Conservation (phyloP, 2,888 invertebrate species). For the Acrobasis suavella region DNA sequence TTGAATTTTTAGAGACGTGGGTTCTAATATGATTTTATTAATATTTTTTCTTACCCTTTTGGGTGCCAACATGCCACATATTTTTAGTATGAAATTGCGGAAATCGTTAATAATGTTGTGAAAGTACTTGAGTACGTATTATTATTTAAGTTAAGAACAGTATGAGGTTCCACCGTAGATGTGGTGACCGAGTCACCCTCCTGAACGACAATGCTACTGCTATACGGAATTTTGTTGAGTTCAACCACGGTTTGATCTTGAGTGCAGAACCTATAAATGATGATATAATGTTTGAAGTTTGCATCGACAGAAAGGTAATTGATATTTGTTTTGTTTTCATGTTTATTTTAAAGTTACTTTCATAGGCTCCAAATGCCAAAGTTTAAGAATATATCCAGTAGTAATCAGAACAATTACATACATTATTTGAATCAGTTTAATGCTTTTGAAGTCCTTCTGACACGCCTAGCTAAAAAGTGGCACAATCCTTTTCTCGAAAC, state of each 20-base stretch:
- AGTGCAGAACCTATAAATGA: slow-evolving; percentile 90
- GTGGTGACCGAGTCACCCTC: slow-evolving; percentile 92
- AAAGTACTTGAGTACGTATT: slow-evolving; percentile 22
- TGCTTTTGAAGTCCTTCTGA: no score
- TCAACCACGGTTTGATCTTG: slow-evolving; percentile 93
- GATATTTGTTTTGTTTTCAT: no score
- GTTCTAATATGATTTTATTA: not conserved
- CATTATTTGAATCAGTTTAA: no score
- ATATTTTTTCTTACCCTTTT: not conserved
- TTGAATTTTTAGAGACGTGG: not conserved
- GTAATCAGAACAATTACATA: no score
- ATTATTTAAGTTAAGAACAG: slow-evolving; percentile 19
- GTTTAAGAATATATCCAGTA: no score
- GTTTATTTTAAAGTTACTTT: no score
- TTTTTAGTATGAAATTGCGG: slow-evolving; percentile 36
- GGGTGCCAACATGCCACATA: not conserved
- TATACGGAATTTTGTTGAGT: slow-evolving; percentile 89
- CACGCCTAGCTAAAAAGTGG: no score
- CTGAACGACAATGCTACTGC: slow-evolving; percentile 93
- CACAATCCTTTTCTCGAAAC: no score
- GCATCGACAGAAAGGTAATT: slow-evolving; percentile 93
- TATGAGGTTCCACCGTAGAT: slow-evolving; percentile 89
- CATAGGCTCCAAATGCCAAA: no score
- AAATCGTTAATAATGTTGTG: slow-evolving; percentile 35
- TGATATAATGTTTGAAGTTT: slow-evolving; percentile 92